Evolutionary conservation across 92 coral and sea anemone species (phyloP).

Genomic region (Meandrina meandrites): DNA sequence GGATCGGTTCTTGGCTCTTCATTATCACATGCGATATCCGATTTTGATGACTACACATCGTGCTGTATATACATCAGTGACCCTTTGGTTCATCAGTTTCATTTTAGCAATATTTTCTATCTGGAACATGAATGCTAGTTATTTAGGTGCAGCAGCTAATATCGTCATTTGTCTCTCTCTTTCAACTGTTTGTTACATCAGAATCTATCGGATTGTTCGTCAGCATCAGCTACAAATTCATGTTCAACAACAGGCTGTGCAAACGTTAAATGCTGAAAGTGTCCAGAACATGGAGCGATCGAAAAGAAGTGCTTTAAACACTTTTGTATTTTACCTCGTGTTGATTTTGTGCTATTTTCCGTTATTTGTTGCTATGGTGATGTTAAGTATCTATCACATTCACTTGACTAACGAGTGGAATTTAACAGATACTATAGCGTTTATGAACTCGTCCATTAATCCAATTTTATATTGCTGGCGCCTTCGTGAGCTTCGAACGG

Average conservation of each 20-base stretch:
- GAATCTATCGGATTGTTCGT: slow-evolving; percentile 13
- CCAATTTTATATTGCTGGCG: slow-evolving; percentile 14
- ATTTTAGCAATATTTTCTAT: no score
- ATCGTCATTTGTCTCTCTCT: not conserved
- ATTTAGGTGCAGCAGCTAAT: not conserved
- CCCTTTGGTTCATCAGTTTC: not conserved
- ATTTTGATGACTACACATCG: not conserved
- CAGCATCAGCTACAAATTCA: slow-evolving; percentile 2
- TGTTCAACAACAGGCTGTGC: slow-evolving; percentile 11
- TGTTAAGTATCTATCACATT: not conserved
- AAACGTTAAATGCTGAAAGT: not conserved
- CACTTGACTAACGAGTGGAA: not conserved
- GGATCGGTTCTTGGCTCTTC: not conserved
- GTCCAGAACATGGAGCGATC: not conserved
- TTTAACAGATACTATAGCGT: not conserved
- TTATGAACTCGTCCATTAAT: slow-evolving; percentile 14
- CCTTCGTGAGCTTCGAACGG: slow-evolving; percentile 4
- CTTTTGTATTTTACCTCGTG: slow-evolving; percentile 5
- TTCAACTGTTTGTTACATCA: not conserved
- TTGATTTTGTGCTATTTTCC: slow-evolving; percentile 13
- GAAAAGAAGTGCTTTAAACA: not conserved
- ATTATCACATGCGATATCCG: slow-evolving; percentile 3
- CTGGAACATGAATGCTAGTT: no score
- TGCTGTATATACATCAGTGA: not conserved
- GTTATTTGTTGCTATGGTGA: not conserved